Conservation (phyloP, 2,113 vertebrate species). For the Corythornis cristatus region DNA sequence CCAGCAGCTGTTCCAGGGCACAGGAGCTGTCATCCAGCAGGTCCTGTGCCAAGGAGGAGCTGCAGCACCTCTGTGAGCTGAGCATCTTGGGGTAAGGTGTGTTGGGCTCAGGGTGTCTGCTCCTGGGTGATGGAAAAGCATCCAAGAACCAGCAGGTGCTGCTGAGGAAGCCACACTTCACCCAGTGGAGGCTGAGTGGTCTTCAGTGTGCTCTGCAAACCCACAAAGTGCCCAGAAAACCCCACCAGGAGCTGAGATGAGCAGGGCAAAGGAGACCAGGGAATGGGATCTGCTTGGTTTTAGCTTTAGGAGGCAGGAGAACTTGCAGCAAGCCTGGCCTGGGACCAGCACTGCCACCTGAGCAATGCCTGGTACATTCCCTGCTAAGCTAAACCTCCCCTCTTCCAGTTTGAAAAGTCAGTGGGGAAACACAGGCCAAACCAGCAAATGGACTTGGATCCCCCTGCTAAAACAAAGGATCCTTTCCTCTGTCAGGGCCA, state of each 20-base stretch:
- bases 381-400: no score
- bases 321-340: background rate
- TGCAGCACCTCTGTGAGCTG: background rate
- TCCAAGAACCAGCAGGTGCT: background rate
- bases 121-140: background rate
- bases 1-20: background rate
- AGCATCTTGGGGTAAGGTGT: fast-evolving
- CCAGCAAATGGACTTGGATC: background rate
- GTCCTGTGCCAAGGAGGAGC: background rate
- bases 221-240: background rate
- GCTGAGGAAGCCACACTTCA: background rate
- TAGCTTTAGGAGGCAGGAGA: background rate
- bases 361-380: fast-evolving
- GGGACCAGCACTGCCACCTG: background rate
- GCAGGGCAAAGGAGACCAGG: background rate
- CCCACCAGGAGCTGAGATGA: background rate
- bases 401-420: no score
- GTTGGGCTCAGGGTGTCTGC: fast-evolving
- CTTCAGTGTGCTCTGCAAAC: background rate
- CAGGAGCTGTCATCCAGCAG: background rate
- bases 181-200: background rate
- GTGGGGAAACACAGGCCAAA: background rate
- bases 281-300: background rate
- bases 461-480: background rate
- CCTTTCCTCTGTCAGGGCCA: background rate